Conservation (phyloP, 2,113 vertebrate genomes). For the Hiodon tergisus region DNA sequence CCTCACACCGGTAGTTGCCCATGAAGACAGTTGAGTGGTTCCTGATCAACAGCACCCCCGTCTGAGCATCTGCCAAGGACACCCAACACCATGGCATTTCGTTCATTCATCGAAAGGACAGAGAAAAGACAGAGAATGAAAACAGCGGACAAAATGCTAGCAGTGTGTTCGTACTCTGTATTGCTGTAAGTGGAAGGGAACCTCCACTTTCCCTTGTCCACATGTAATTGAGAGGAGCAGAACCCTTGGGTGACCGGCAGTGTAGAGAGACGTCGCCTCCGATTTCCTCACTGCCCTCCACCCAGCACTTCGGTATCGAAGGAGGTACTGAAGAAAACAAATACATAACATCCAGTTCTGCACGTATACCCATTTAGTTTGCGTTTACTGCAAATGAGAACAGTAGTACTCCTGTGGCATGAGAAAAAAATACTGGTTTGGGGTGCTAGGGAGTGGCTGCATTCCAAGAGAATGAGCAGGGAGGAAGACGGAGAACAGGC, state of each 20-base stretch:
- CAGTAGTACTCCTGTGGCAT: not conserved
- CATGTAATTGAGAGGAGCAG: conserved; percentile 65
- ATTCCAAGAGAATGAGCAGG: not conserved
- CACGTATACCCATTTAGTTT: too few relatives aligned
- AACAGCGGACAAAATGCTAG: too few relatives aligned
- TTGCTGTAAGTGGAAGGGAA: conserved; percentile 42
- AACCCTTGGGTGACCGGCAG: conserved; percentile 65
- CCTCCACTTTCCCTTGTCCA: conserved; percentile 69
- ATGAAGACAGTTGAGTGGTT: conserved; percentile 61
- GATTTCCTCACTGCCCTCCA: conserved; percentile 60
- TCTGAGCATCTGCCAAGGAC: conserved; percentile 52
- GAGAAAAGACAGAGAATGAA: too few relatives aligned
- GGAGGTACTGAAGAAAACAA: conserved; percentile 61
- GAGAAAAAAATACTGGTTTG: conserved; percentile 3
- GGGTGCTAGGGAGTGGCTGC: not conserved
- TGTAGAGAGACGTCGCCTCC: conserved; percentile 64
- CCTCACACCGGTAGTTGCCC: conserved; percentile 73
- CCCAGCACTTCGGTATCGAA: conserved; percentile 70
- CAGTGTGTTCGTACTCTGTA: conserved; percentile 38
- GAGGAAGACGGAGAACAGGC: not conserved
- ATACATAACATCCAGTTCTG: too few relatives aligned
- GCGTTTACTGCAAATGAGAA: not conserved
- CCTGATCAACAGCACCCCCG: conserved; percentile 68
- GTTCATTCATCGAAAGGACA: too few relatives aligned
- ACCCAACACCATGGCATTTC: not conserved